Evolutionary conservation across 1,140 invertebrate genomes (phyloP), one percentile per base, ranked within the genome.

Genomic region (Bombus huntii): DNA sequence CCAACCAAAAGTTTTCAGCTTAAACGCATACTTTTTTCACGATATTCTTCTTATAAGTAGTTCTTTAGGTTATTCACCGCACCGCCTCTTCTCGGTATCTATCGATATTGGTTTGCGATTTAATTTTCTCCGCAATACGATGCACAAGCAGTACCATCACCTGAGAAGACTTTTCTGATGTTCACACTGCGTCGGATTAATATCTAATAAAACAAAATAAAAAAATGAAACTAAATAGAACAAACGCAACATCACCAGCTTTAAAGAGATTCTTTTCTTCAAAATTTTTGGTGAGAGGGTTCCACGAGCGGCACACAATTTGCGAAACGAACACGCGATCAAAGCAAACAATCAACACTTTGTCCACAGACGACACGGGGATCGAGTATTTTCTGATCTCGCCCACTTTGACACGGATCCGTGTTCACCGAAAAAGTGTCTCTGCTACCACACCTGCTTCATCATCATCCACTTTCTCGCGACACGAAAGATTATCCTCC

Each of bases 381-480:
- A 96, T 98, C 89, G 97, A 98, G 95, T 98, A 97, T 94, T 97
- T 97, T 94, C 97, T 97, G 89, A 97, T 98, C 88, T 97, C 97
- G 81, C 96, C 97, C 62, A 97, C 97, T 80, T 94, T 98, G 91
- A 98, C 97, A 85, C 96, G 97, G 95, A 98, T 98, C 91, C 96
- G 97, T 92, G 96, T 98, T 34, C 97, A 97, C 92, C 97, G 97
- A 93, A 96, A 96, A 81, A 94, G 93, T 93, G 86, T 95, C 94
- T 91, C 91, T 89, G 28, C 94, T 91, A 39, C 93, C 3, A 25
- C 18, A 86, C 47, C 91, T 83, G 15, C 18, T 72, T 88, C 92
- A 31, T 88, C 90, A 31, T 92, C 92, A 70, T 92, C 91, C 86
- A 90, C 87, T 65, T 83, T 87, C 34, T 86, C 89, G 65, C 83